Evolutionary conservation across 2,797 vertebrate genomes (phyloP).

Genomic region (Danio albolineatus): DNA sequence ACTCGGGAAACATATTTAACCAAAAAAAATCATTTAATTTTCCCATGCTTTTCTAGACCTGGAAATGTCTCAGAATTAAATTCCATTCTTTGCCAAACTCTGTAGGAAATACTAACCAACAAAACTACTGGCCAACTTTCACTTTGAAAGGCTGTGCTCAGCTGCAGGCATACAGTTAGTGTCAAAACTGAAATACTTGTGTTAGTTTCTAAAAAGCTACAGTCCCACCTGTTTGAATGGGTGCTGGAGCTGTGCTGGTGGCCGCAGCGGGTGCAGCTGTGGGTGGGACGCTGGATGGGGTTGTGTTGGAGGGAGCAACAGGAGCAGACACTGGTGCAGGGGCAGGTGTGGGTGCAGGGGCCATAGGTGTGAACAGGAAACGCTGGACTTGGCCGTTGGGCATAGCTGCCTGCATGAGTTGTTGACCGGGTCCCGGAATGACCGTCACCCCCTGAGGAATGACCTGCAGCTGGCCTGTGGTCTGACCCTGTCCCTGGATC

Average conservation of each 20-base stretch:
- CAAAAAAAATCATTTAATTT: too few species aligned
- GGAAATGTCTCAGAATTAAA: too few species aligned
- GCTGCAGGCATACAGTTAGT: too few species aligned
- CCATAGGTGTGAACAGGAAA: conserved; percentile 94
- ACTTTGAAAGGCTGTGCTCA: too few species aligned
- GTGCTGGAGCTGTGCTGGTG: conserved; percentile 72
- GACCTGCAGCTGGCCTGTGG: conserved; percentile 94
- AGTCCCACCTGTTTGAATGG: conserved; percentile 85
- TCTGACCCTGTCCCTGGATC: conserved; percentile 98
- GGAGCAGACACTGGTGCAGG: conserved; percentile 45
- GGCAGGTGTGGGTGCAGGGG: conserved; percentile 63
- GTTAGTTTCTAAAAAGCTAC: background rate
- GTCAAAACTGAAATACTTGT: too few species aligned
- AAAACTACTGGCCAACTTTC: too few species aligned
- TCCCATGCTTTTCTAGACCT: too few species aligned
- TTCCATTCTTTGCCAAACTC: too few species aligned
- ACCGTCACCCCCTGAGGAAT: conserved; percentile 95
- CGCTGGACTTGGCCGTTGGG: conserved; percentile 96
- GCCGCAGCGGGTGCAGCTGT: conserved; percentile 70
- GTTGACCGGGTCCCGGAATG: conserved; percentile 94
- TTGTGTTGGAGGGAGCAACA: conserved; percentile 59
- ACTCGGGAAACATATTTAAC: too few species aligned
- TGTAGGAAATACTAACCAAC: too few species aligned
- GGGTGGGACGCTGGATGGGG: background rate
- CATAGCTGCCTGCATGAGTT: conserved; percentile 99